phyloP scores from a whole-genome alignment of 2,113 vertebrate species.

The Pan paniscus region DNA sequence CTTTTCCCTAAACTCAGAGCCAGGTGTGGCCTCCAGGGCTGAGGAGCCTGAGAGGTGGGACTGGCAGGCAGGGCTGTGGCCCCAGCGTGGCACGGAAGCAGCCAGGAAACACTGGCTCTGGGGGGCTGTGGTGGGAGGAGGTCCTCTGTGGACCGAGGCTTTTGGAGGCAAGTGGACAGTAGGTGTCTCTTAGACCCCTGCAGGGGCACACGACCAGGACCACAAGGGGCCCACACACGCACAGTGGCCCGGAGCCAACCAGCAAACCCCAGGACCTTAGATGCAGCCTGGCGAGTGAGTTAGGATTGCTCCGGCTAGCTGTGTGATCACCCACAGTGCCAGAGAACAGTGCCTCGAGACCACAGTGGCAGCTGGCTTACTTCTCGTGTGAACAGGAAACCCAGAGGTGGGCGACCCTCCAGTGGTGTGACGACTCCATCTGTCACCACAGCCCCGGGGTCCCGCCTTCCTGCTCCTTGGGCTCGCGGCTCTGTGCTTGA shows the following conservation, averaged over 20 bases:
- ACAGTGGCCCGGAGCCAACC: background rate
- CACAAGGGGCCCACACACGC: fast-evolving
- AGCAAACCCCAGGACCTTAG: background rate
- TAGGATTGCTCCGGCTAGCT: fast-evolving
- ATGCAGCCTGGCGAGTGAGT: fast-evolving
- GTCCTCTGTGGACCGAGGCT: background rate
- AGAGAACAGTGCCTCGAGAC: background rate
- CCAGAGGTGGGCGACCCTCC: background rate
- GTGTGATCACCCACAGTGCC: background rate
- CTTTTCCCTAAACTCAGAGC: background rate
- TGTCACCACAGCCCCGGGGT: background rate
- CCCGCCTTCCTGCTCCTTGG: background rate
- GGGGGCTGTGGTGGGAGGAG: background rate
- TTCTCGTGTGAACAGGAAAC: background rate
- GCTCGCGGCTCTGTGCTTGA: too few species aligned
- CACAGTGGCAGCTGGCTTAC: background rate
- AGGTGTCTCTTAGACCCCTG: too few species aligned
- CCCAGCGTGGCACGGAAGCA: background rate
- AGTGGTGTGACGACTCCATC: fast-evolving
- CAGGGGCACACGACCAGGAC: background rate
- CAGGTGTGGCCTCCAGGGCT: background rate
- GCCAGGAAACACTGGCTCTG: too few species aligned
- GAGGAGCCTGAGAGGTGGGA: background rate
- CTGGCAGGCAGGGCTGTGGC: too few species aligned
- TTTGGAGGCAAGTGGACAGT: fast-evolving